phyloP scores from a whole-genome alignment of 2,888 invertebrate species.

The Cenopis cana region DNA sequence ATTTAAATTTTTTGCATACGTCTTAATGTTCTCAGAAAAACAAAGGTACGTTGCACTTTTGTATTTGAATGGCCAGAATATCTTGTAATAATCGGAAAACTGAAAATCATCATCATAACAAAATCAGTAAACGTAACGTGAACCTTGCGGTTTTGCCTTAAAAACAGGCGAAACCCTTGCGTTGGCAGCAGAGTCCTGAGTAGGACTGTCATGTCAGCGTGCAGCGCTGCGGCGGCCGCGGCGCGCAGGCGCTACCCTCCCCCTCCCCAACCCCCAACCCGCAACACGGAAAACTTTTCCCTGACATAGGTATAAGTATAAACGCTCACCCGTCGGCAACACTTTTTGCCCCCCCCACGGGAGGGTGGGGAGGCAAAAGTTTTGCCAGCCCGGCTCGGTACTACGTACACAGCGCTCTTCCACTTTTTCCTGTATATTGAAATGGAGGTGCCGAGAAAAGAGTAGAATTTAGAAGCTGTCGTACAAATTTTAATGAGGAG shows the following conservation, averaged over 20 bases:
- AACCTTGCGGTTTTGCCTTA: conserved; percentile 23
- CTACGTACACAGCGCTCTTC: conserved; percentile 84
- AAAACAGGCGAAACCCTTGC: conserved; percentile 56
- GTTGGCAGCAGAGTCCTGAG: conserved; percentile 65
- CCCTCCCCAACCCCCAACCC: conserved; percentile 68
- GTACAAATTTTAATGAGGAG: conserved; percentile 85
- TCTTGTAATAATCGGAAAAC: neutral
- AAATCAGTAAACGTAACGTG: conserved; percentile 31
- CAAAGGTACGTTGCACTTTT: neutral
- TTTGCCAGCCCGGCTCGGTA: conserved; percentile 80
- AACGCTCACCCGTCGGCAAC: conserved; percentile 81
- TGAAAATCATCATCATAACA: conserved; percentile 30
- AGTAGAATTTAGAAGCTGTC: conserved; percentile 84
- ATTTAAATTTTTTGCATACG: too few relatives aligned
- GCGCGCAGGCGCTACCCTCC: conserved; percentile 76
- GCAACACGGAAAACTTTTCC: conserved; percentile 85
- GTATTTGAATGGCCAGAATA: neutral
- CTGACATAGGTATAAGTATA: conserved; percentile 81
- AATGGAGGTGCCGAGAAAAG: conserved; percentile 85
- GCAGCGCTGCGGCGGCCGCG: conserved; percentile 67
- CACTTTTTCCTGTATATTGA: conserved; percentile 85
- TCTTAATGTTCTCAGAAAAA: neutral
- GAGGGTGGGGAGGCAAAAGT: conserved; percentile 79
- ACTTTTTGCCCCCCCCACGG: conserved; percentile 81
- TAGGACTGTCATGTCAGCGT: conserved; percentile 78